phyloP scores from a whole-genome alignment of 2,113 vertebrate species.

The Cryptotis parvus region DNA sequence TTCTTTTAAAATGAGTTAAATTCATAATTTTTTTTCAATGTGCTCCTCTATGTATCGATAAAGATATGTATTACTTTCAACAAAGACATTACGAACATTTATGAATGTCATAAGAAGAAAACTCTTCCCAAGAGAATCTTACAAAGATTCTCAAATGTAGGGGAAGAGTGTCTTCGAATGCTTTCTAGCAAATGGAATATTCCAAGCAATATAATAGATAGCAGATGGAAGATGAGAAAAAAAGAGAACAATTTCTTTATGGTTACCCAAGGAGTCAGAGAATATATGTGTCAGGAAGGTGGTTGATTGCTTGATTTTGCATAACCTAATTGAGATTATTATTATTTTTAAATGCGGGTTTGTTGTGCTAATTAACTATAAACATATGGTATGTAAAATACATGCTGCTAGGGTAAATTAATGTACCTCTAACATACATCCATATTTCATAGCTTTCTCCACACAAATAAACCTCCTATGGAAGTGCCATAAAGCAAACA shows the following conservation, averaged over 20 bases:
- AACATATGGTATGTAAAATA: slow-evolving; percentile 84
- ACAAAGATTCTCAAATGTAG: slow-evolving; percentile 40
- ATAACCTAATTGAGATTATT: slow-evolving; percentile 85
- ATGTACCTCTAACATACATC: slow-evolving; percentile 74
- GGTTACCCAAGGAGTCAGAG: slow-evolving; percentile 75
- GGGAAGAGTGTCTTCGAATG: slow-evolving; percentile 51
- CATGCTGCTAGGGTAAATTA: slow-evolving; percentile 81
- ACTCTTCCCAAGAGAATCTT: slow-evolving; percentile 56
- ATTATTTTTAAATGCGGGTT: slow-evolving; percentile 84
- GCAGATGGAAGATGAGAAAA: slow-evolving; percentile 66
- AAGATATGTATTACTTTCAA: slow-evolving; percentile 71
- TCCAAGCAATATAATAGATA: slow-evolving; percentile 56
- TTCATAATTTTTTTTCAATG: slow-evolving; percentile 35
- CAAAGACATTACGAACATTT: slow-evolving; percentile 64
- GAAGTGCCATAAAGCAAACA: slow-evolving; percentile 76
- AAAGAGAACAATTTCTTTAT: slow-evolving; percentile 69
- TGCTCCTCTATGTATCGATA: slow-evolving; percentile 34
- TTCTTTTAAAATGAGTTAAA: slow-evolving; percentile 69
- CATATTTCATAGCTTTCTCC: slow-evolving; percentile 81
- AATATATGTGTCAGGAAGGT: slow-evolving; percentile 74
- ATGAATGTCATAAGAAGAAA: slow-evolving; percentile 50
- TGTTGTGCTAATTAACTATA: slow-evolving; percentile 85
- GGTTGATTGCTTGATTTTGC: slow-evolving; percentile 81
- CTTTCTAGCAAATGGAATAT: slow-evolving; percentile 44
- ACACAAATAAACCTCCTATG: slow-evolving; percentile 61